phyloP scores from a whole-genome alignment of 2,797 vertebrate species.

The Coregonus suidteri region DNA sequence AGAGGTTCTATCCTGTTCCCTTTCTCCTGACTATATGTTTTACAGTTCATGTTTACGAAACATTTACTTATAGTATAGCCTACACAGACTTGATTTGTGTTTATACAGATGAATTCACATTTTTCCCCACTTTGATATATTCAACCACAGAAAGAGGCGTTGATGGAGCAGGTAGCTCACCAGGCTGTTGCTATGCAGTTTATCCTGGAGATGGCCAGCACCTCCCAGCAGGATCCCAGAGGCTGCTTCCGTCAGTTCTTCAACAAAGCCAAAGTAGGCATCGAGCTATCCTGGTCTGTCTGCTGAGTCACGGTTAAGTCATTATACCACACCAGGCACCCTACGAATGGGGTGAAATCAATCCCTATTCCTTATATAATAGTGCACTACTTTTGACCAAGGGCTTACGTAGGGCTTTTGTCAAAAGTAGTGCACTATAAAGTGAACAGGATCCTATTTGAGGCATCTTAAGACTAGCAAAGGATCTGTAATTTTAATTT shows the following conservation, averaged over 20 bases:
- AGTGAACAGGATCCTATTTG: too few relatives aligned
- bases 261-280: slow-evolving; percentile 95
- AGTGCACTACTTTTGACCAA: too few relatives aligned
- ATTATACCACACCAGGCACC: neutral
- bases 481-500: too few relatives aligned
- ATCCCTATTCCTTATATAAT: too few relatives aligned
- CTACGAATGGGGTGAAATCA: neutral
- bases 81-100: neutral
- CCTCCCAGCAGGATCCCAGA: slow-evolving; percentile 89
- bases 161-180: slow-evolving; percentile 98
- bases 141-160: slow-evolving; percentile 85
- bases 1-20: neutral
- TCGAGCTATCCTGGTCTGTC: neutral
- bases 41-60: neutral
- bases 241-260: slow-evolving; percentile 97
- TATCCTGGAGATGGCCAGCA: slow-evolving; percentile 95
- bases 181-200: slow-evolving; percentile 98
- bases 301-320: neutral
- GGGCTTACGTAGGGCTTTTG: too few relatives aligned
- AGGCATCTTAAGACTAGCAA: too few relatives aligned
- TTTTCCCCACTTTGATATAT: neutral
- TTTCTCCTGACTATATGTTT: neutral
- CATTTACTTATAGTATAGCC: neutral
- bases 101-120: neutral
- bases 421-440: too few relatives aligned